Evolutionary conservation across 2,797 vertebrate species (phyloP), one percentile per base, ranked within the genome.

Genomic region (Psittacula derbiana): DNA sequence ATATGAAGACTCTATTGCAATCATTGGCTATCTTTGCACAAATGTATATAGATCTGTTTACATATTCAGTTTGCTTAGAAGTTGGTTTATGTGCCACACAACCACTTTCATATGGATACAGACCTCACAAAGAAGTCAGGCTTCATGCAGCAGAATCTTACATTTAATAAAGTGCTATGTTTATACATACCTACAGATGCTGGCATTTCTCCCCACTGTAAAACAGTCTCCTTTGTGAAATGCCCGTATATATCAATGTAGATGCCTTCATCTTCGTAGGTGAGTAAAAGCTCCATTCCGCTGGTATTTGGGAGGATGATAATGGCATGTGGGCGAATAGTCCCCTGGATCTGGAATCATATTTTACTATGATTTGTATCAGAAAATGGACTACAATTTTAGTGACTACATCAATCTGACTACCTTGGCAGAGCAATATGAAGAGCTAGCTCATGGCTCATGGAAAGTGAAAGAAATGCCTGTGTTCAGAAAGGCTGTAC

Each of bases 181-280:
- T 81, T 80, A 80, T 95, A 98, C 98, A 31, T 98, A 99, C 99
- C 99, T 46, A 98, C 98, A 23, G 99, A 99, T 15, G 98, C 98
- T 28, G 99, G 99, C 98, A 99, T 99, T 97, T 99, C 99, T 60
- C 98, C 99, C 99, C 99, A 99, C 96, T 99, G 99, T 50, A 99
- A 97, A 95, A 99, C 98, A 3, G 98, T 99, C 90, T 99, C 99
- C 98, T 99, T 99, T 96, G 99, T 99, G 98, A 99, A 99, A 73
- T 99, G 98, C 57, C 99, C 99, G 25, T 99, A 99, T 88, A 98
- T 99, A 98, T 99, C 98, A 31, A 99, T 98, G 93, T 99, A 99
- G 95, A 99, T 98, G 21, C 98, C 98, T 98, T 99, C 99, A 69
- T 99, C 98, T 94, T 99, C 99, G 12, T 99, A 99, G 95, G 99